A percentile compares a stretch with the other conserved stretches of the same genome.
Evolutionary conservation across 2,797 vertebrate species (phyloP).

Genomic region (Cyprinella venusta): DNA sequence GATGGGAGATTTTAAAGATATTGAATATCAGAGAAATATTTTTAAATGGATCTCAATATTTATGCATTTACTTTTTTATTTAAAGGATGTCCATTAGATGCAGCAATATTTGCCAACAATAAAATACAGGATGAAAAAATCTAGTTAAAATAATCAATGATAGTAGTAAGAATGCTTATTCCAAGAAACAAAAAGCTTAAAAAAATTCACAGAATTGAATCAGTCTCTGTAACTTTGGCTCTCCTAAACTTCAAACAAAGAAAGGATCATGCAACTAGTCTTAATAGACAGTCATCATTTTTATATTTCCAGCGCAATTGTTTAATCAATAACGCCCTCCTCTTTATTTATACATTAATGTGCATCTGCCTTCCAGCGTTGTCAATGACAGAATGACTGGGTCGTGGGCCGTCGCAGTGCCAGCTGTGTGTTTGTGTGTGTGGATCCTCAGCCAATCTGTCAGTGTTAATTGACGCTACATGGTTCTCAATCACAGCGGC

Average conservation of each 20-base stretch:
- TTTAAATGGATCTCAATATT: background rate
- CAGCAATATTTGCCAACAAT: background rate
- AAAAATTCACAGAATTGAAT: background rate
- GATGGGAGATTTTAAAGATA: background rate
- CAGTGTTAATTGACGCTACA: background rate
- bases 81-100: background rate
- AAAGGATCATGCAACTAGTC: background rate
- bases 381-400: background rate
- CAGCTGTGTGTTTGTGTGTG: slow-evolving; percentile 7
- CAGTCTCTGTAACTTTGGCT: background rate
- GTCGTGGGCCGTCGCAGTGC: background rate
- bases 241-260: background rate
- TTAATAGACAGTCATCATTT: background rate
- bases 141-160: background rate
- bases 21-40: too few relatives aligned
- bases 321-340: background rate
- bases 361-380: background rate
- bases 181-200: too few relatives aligned
- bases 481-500: slow-evolving; percentile 4
- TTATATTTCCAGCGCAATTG: background rate
- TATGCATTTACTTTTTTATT: background rate
- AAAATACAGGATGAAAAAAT: too few relatives aligned
- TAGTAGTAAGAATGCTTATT: background rate
- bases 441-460: background rate
- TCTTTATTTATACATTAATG: background rate